phyloP scores from a whole-genome alignment of 2,113 vertebrate genomes.

The Aptenodytes forsteri region DNA sequence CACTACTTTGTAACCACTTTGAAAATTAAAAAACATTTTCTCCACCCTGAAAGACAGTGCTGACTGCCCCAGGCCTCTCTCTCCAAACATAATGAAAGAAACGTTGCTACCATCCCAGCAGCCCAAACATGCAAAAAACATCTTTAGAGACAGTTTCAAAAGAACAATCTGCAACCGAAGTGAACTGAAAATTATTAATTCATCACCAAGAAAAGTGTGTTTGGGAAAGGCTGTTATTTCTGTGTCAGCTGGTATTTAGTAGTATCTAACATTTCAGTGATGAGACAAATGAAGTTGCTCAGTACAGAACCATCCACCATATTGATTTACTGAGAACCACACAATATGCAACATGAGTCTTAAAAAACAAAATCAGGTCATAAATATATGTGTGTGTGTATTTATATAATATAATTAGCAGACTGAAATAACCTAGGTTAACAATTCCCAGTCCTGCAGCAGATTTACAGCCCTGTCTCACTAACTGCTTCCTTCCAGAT shows the following conservation, averaged over 20 bases:
- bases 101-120: background rate
- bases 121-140: background rate
- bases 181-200: background rate
- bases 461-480: constrained; percentile 69
- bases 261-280: background rate
- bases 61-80: background rate
- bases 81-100: background rate
- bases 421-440: constrained; percentile 67
- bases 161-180: background rate
- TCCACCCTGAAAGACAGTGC: background rate
- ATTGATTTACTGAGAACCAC: background rate
- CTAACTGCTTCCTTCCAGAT: constrained; percentile 66
- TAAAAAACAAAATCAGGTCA: constrained; percentile 11
- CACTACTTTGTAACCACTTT: background rate
- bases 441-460: constrained; percentile 54
- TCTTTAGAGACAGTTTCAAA: background rate
- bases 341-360: background rate
- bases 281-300: background rate
- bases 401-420: constrained; percentile 65
- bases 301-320: background rate
- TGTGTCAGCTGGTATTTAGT: background rate
- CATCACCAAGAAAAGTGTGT: background rate
- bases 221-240: background rate
- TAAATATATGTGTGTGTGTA: constrained; percentile 31
- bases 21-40: background rate